Base-by-base conservation (phyloP, 2,113 vertebrate species). In the Chamaetylas fuelleborni region DNA sequence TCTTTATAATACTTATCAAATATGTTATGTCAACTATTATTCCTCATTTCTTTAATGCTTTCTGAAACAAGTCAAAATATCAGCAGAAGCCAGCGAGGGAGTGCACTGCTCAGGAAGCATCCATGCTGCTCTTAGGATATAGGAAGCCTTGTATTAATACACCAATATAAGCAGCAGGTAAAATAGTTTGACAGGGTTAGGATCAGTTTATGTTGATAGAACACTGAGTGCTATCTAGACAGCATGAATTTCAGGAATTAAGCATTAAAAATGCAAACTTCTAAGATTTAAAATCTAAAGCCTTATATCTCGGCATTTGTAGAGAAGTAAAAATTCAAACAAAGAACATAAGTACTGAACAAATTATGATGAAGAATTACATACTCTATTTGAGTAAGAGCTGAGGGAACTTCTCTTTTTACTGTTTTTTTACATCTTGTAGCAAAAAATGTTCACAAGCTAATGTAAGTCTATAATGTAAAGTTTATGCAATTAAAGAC, bases 401-500 rank as follows among this genome's bases (percentile, higher is more conserved):
- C 34, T 90, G 58, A 23, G 13, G 20, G 29, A 95, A 93, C 45
- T 74, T 81, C 40, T 70, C 54, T 40, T 86, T 95, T 91, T 96
- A 10, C 80, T 91, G 33, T 0, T 38, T 93, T 97, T 84, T 83
- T 94, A 94, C 56, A 92, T 86, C 66, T 95, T 90, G 53, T 95
- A 94, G 96, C 92, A 97, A 97, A 97, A 90, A 95, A 90, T 91
- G 51, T 96, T 97, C 94, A 88, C 81, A 31, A 93, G 90, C 90
- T 97, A 97, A 96, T 95, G 74, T 87, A 95, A 96, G 93, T 87
- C 78, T 94, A 51, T 98, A 97, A 97, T 97, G 96, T 86, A 97
- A 94, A 97, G 96, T 98, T 97, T 97, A 96, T 97, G 96, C 95
- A 98, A 98, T 97, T 98, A 97, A 97, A 97, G 94, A 96, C 87